Evolutionary conservation across 2,797 vertebrate genomes (phyloP).

Genomic region (Scarus forsteni): DNA sequence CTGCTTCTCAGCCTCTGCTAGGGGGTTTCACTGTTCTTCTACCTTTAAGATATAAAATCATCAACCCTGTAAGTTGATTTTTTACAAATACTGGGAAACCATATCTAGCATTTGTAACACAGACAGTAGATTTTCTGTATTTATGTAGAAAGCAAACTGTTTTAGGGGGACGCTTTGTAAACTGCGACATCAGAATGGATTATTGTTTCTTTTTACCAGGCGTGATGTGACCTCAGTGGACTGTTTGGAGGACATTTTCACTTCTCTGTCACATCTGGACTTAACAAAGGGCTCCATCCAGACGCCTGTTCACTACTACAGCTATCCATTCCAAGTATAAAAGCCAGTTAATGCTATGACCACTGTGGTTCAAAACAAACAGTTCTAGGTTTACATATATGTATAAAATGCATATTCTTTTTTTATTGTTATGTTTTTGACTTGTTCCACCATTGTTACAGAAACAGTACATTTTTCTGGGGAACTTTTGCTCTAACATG

Average conservation of each 20-base stretch:
- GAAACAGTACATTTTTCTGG: conserved; percentile 81
- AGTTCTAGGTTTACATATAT: conserved; percentile 85
- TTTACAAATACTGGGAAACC: conserved; percentile 82
- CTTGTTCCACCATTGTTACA: conserved; percentile 86
- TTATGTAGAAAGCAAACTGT: conserved; percentile 88
- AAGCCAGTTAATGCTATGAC: conserved; percentile 87
- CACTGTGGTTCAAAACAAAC: conserved; percentile 88
- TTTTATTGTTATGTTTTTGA: conserved; percentile 79
- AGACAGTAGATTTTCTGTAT: conserved; percentile 88
- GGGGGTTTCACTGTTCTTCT: conserved; percentile 74
- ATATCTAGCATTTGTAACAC: conserved; percentile 91
- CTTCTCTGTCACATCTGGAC: conserved; percentile 75
- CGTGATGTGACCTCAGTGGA: conserved; percentile 71
- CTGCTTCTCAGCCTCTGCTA: conserved; percentile 48
- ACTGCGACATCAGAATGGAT: conserved; percentile 76
- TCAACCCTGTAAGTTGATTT: conserved; percentile 84
- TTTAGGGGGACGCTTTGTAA: conserved; percentile 82
- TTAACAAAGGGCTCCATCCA: conserved; percentile 82
- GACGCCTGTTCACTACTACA: conserved; percentile 79
- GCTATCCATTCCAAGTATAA: conserved; percentile 81
- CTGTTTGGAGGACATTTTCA: conserved; percentile 51
- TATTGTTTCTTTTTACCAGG: conserved; percentile 59
- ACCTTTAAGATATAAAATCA: conserved; percentile 66
- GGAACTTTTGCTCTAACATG: conserved; percentile 85
- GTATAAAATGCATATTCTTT: conserved; percentile 84